Conservation (phyloP, 2,888 invertebrate genomes). For the Boloria euphrosyne region DNA sequence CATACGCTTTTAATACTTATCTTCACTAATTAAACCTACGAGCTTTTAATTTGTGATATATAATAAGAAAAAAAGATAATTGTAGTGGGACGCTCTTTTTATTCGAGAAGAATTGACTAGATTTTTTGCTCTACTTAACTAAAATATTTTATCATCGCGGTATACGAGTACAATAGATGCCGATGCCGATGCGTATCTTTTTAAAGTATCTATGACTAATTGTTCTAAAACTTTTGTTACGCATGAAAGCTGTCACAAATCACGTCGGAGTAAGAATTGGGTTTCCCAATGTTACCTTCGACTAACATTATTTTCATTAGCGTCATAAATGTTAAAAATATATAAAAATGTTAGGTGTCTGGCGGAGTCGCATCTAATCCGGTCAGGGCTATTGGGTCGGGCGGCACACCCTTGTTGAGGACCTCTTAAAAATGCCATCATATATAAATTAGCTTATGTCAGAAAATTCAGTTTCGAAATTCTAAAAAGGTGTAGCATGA, state of each 20-base stretch:
- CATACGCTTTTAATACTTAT: neutral
- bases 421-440: neutral
- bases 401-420: constrained; percentile 21
- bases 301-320: constrained; percentile 7
- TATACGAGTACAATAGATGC: neutral
- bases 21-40: no score
- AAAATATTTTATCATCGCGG: neutral
- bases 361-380: constrained; percentile 31
- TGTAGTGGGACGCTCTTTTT: no score
- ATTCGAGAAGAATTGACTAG: no score
- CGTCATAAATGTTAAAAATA: constrained; percentile 20
- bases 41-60: no score
- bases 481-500: neutral
- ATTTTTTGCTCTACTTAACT: neutral
- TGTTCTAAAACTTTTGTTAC: constrained; percentile 3
- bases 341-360: constrained; percentile 5
- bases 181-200: neutral
- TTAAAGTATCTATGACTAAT: constrained; percentile 7
- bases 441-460: neutral
- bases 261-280: constrained; percentile 5
- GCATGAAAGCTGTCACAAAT: constrained; percentile 12
- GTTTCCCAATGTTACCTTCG: constrained; percentile 18
- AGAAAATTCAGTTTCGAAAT: neutral
- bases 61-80: no score
- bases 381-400: constrained; percentile 43